phyloP scores from a whole-genome alignment of 2,797 vertebrate genomes.

The Furcifer pardalis region DNA sequence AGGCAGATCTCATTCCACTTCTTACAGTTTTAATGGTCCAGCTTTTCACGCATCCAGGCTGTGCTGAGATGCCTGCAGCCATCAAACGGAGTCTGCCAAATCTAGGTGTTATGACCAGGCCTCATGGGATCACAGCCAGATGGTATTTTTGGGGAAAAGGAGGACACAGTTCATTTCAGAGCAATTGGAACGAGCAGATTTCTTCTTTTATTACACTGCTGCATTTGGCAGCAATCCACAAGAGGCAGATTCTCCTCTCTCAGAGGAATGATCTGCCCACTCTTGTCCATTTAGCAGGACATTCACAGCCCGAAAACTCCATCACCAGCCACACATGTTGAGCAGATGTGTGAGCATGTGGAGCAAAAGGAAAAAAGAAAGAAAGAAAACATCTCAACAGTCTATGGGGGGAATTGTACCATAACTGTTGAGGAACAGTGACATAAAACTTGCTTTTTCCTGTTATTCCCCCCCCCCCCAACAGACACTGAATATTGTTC shows the following conservation, averaged over 20 bases:
- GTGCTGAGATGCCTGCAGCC: constrained; percentile 68
- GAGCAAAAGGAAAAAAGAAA: constrained; percentile 74
- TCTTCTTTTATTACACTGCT: constrained; percentile 78
- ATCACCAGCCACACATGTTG: constrained; percentile 79
- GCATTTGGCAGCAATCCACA: constrained; percentile 78
- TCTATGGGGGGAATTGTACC: constrained; percentile 76
- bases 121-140: constrained; percentile 76
- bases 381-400: constrained; percentile 70
- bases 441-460: constrained; percentile 54
- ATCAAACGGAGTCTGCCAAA: constrained; percentile 72
- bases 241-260: constrained; percentile 78
- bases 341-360: constrained; percentile 82
- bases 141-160: constrained; percentile 75
- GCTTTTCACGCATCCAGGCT: constrained; percentile 64
- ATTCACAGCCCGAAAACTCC: constrained; percentile 74
- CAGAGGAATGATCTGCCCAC: constrained; percentile 79
- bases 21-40: constrained; percentile 66
- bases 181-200: constrained; percentile 77
- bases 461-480: constrained; percentile 15
- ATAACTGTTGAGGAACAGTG: constrained; percentile 77
- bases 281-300: constrained; percentile 82
- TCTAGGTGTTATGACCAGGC: constrained; percentile 73
- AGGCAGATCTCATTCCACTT: constrained; percentile 56
- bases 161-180: constrained; percentile 83
- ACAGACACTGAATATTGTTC: constrained; percentile 72